Conservation (phyloP, 2,888 invertebrate species). For the Bombylius major region DNA sequence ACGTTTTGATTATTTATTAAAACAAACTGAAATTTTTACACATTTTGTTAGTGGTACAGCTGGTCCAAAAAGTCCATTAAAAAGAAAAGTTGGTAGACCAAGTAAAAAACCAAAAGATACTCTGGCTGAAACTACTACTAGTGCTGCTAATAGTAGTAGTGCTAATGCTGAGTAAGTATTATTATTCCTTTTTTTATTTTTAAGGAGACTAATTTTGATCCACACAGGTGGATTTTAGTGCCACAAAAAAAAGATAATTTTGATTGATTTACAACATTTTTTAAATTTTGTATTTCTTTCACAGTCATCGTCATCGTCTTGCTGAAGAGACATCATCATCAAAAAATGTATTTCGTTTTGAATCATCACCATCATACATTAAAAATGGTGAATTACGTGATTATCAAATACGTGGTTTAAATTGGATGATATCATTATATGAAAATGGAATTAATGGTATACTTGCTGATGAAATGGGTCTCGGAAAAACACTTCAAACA, state of each 20-base stretch:
- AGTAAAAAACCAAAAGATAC: constrained; percentile 42
- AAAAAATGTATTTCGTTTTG: not conserved
- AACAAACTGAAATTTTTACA: constrained; percentile 96
- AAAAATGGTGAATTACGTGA: constrained; percentile 85
- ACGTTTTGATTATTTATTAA: constrained; percentile 89
- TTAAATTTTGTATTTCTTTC: constrained; percentile 6
- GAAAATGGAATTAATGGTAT: constrained; percentile 96
- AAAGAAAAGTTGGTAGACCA: constrained; percentile 71
- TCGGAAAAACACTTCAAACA: constrained; percentile 93
- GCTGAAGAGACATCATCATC: constrained; percentile 71
- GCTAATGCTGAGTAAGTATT: constrained; percentile 16
- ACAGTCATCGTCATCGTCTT: constrained; percentile 81
- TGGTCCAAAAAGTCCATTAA: constrained; percentile 63
- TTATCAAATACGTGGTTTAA: constrained; percentile 88
- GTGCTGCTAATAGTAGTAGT: too few relatives aligned
- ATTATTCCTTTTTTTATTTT: not conserved
- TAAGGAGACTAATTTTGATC: too few relatives aligned
- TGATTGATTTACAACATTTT: too few relatives aligned
- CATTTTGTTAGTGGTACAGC: constrained; percentile 87
- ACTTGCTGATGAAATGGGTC: constrained; percentile 94
- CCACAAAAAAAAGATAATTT: too few relatives aligned
- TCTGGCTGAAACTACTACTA: constrained; percentile 7
- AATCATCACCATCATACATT: constrained; percentile 32
- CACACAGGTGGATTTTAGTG: not conserved
- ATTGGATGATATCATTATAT: constrained; percentile 95